A percentile compares a stretch with the other conserved stretches of the same genome.
These are phyloP conservation scores for Chrysemys picta DNA, from an alignment of 2,113 vertebrate species.

Conservation along the genomic window DNA sequence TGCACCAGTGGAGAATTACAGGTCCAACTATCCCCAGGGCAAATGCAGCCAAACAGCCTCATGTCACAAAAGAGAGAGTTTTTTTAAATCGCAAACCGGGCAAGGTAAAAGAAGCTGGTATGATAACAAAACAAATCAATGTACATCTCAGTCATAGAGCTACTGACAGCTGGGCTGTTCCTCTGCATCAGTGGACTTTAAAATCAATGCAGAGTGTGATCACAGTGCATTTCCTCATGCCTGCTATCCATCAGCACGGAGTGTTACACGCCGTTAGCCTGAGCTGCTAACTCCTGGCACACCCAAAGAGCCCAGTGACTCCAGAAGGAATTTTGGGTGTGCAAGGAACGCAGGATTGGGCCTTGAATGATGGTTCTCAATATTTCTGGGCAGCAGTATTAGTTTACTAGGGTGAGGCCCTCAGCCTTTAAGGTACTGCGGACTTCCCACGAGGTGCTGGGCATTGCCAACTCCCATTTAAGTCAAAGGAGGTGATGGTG, in stretches of 20 bases:
- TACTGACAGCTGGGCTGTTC: not conserved
- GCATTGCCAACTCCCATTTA: not conserved
- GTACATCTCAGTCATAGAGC: not conserved
- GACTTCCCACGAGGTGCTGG: not conserved
- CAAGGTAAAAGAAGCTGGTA: not conserved
- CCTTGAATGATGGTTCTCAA: not conserved
- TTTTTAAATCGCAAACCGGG: not conserved
- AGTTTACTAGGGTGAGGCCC: not conserved
- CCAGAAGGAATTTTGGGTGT: not conserved
- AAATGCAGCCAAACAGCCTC: not conserved
- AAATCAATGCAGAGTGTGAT: fast-evolving
- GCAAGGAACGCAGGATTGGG: not conserved
- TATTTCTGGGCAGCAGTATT: not conserved
- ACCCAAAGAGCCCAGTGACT: not conserved
- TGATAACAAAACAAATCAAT: not conserved
- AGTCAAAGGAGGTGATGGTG: not conserved
- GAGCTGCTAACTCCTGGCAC: not conserved
- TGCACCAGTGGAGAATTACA: not conserved
- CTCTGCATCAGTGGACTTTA: fast-evolving
- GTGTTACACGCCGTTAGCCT: too few relatives aligned
- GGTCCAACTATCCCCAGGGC: not conserved
- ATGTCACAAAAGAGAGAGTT: not conserved
- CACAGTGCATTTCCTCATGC: fast-evolving
- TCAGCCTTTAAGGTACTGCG: not conserved
- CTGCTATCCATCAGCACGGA: fast-evolving